Percentiles rank a stretch among this genome's conserved stretches.
Evolutionary conservation across 92 coral and sea anemone species (phyloP).

Genomic region (Palythoa grandis): DNA sequence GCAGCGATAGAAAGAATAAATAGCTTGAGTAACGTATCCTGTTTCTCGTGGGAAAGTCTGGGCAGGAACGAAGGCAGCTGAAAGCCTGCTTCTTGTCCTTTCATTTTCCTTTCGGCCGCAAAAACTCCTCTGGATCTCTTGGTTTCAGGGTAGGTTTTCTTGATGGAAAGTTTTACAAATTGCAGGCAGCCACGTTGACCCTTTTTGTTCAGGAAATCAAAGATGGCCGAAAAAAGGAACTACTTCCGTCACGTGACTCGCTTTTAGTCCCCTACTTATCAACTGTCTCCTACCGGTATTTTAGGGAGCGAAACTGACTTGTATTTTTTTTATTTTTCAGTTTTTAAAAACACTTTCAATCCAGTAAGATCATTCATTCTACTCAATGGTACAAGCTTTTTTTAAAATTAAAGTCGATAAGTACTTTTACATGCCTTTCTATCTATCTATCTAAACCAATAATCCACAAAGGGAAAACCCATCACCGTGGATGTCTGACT

Average conservation of each 20-base stretch:
- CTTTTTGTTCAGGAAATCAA: constrained; percentile 81
- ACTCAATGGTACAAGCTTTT: no score
- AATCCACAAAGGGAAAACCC: no score
- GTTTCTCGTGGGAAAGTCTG: constrained; percentile 89
- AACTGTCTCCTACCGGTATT: neutral
- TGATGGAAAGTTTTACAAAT: constrained; percentile 61
- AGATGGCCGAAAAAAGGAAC: constrained; percentile 89
- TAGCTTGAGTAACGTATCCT: constrained; percentile 96
- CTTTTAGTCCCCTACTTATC: neutral
- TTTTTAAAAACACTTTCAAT: no score
- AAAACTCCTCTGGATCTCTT: constrained; percentile 68
- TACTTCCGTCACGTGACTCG: constrained; percentile 74
- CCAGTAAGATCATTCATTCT: no score
- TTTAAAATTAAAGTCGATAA: no score
- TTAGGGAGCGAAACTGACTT: no score
- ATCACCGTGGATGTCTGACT: no score
- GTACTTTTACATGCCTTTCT: no score
- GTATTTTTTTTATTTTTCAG: no score
- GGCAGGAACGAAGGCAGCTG: constrained; percentile 88
- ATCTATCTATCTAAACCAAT: no score
- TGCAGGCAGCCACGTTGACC: constrained; percentile 89
- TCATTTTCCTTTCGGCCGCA: constrained; percentile 65
- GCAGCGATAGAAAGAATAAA: constrained; percentile 87
- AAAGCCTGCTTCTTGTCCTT: constrained; percentile 86
- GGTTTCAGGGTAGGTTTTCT: constrained; percentile 56